Percentiles rank a stretch among this genome's conserved stretches.
phyloP scores from a whole-genome alignment of 2,888 invertebrate genomes.

The Eristalis intricaria region DNA sequence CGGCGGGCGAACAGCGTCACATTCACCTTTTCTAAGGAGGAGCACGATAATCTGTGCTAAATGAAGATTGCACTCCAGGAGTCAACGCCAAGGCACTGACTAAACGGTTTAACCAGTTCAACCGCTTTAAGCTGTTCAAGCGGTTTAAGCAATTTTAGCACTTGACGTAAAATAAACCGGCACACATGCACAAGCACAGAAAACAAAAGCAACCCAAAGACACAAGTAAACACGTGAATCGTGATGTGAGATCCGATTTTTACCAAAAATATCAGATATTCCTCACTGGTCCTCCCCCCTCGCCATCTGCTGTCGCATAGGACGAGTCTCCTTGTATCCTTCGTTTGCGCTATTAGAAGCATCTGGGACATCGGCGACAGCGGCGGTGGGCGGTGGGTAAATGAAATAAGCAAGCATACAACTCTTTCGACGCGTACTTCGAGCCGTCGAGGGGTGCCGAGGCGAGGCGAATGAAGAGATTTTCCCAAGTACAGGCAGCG shows the following conservation, averaged over 20 bases:
- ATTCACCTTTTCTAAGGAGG: too few species aligned
- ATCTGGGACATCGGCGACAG: neutral
- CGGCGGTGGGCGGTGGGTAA: neutral
- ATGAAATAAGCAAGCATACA: neutral
- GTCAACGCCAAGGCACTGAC: neutral
- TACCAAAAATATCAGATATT: neutral
- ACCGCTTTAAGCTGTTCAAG: neutral
- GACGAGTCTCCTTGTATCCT: neutral
- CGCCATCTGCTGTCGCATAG: neutral
- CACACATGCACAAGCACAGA: too few species aligned
- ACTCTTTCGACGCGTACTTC: constrained; percentile 14
- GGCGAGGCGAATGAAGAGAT: neutral
- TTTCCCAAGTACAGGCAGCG: neutral
- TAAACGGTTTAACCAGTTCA: neutral
- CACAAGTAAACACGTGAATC: neutral
- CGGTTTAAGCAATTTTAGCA: neutral
- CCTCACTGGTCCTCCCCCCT: neutral
- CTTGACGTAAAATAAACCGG: neutral
- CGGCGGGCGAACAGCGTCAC: too few species aligned
- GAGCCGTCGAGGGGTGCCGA: neutral
- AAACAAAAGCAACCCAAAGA: neutral
- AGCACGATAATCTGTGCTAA: neutral
- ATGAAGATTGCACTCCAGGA: neutral
- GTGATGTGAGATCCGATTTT: neutral
- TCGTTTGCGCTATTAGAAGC: constrained; percentile 34